Evolutionary conservation across 2,113 vertebrate species (phyloP).

Genomic region (Conger conger): DNA sequence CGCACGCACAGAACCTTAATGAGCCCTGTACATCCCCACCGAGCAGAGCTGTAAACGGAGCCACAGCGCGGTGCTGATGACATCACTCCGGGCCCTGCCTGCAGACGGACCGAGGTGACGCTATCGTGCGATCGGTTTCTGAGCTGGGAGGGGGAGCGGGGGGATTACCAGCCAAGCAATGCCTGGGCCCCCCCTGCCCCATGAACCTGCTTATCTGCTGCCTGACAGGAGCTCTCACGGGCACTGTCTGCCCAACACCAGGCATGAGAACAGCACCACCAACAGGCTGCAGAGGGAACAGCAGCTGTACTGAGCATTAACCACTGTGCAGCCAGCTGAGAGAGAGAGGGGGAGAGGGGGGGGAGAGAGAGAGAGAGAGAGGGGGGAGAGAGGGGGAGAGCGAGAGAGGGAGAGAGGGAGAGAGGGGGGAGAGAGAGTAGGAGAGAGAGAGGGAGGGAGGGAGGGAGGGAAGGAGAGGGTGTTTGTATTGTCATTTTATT

Average conservation of each 20-base stretch:
- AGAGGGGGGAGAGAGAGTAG: background rate
- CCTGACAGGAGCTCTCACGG: background rate
- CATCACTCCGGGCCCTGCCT: conserved; percentile 9
- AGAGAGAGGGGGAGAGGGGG: background rate
- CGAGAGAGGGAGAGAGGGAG: background rate
- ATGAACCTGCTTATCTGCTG: conserved; percentile 3
- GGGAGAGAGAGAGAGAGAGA: background rate
- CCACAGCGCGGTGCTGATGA: conserved; percentile 8
- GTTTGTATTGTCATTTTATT: too few relatives aligned
- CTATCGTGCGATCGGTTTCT: conserved; percentile 27
- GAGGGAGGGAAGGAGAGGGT: too few relatives aligned
- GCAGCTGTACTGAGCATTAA: background rate
- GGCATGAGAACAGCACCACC: conserved; percentile 4
- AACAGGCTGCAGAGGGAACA: background rate
- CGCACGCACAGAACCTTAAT: background rate
- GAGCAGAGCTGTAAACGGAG: conserved; percentile 16
- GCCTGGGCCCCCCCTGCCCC: background rate
- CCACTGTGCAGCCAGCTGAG: background rate
- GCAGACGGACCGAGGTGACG: conserved; percentile 21
- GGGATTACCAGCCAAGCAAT: conserved; percentile 6
- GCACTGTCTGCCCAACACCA: background rate
- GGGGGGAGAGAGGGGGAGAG: background rate
- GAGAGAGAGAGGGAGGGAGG: too few relatives aligned
- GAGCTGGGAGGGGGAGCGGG: conserved; percentile 1
- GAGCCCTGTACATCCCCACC: conserved; percentile 3